These are phyloP conservation scores for Eospalax fontanierii DNA, from an alignment of 2,797 vertebrate genomes.

Conservation along the genomic window DNA sequence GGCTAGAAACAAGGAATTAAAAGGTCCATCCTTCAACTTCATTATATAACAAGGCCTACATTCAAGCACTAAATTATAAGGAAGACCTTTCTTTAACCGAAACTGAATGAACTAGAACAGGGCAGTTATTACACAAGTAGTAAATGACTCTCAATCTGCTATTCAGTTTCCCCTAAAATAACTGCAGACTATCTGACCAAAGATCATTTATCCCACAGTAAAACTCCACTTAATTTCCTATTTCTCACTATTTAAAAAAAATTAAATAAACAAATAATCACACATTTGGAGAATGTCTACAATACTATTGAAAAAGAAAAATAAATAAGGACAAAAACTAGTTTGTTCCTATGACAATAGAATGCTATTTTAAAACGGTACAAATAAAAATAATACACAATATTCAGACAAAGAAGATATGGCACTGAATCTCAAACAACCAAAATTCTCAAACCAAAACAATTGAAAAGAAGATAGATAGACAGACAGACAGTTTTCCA, in stretches of 20 bases:
- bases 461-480: neutral
- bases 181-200: neutral
- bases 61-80: neutral
- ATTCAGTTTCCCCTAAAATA: neutral
- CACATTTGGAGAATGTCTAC: neutral
- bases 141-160: neutral
- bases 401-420: constrained; percentile 36
- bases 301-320: constrained; percentile 23
- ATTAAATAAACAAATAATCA: constrained; percentile 10
- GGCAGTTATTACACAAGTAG: neutral
- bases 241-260: constrained; percentile 33
- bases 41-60: neutral
- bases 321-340: constrained; percentile 5
- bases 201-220: neutral
- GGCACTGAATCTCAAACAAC: neutral
- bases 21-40: neutral
- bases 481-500: neutral
- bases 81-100: constrained; percentile 13
- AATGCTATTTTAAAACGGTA: neutral
- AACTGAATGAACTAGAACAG: neutral
- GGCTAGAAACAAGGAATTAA: too few relatives aligned
- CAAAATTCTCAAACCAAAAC: neutral
- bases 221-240: constrained; percentile 3
- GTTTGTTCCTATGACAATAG: neutral
- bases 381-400: neutral